Conservation (phyloP, 2,113 vertebrate species). For the Eidolon helvum region DNA sequence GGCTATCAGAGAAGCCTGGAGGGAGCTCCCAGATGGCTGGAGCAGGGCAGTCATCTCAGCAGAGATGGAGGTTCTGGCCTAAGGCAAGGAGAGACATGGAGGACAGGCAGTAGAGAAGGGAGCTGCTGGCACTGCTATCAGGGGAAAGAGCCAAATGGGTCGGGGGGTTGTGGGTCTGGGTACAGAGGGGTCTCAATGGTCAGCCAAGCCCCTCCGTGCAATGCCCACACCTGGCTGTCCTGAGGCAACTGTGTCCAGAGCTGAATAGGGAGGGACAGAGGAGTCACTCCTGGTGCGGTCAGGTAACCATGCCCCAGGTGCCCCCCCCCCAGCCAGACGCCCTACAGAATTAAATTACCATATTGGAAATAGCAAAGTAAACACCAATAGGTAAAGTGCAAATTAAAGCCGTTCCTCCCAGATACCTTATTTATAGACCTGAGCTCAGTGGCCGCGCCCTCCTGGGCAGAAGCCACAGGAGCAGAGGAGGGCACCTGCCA, state of each 20-base stretch:
- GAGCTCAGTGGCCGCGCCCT: slow-evolving; percentile 54
- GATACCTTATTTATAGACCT: slow-evolving; percentile 78
- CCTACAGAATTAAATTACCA: slow-evolving; percentile 73
- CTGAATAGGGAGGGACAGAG: background rate
- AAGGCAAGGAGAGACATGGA: accelerated
- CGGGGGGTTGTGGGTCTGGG: background rate
- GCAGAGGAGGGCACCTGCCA: slow-evolving; percentile 50
- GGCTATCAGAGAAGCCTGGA: background rate
- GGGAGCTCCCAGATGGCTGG: background rate
- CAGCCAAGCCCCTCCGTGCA: background rate
- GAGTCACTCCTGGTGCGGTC: slow-evolving; percentile 39
- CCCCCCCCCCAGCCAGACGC: slow-evolving; percentile 29
- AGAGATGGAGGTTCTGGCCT: background rate
- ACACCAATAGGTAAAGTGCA: slow-evolving; percentile 79
- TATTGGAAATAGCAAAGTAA: slow-evolving; percentile 80
- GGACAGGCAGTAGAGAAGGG: background rate
- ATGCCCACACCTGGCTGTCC: background rate
- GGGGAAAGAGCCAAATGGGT: background rate
- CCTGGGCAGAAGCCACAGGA: slow-evolving; percentile 26
- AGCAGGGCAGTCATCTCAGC: background rate
- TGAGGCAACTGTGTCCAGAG: background rate
- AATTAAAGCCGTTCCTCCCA: slow-evolving; percentile 74
- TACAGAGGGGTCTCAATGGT: background rate
- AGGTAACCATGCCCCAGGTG: slow-evolving; percentile 56
- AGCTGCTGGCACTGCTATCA: background rate